Evolutionary conservation across 2,113 vertebrate species (phyloP), one percentile per base, ranked within the genome.

Genomic region (Seriola aureovittata): DNA sequence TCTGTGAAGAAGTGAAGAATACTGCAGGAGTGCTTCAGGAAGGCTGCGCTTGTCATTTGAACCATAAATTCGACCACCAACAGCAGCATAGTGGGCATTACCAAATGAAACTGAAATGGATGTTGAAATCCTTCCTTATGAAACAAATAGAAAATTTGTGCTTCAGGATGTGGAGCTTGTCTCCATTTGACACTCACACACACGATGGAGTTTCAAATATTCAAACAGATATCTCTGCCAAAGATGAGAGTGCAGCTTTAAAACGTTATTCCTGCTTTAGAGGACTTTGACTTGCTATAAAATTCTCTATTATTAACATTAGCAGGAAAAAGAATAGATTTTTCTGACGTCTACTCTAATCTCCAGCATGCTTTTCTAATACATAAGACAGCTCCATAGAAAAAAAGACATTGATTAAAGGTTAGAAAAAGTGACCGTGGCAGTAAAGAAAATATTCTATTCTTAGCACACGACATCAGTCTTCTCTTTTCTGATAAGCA

Each of bases 321-420:
- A 62, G n/a, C 1, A 34, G 19, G 48, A 42, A 34, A 59, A 64
- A 66, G n/a, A 36, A 29, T 29, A 38, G 9, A 21, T 40, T 75
- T 78, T 19, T 36, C 29, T 64, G 46, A 85, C 77, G 55, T 78
- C 69, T 78, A 12, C 23, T 68, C 6, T 23, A 32, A 75, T 34
- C 19, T n/a, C 12, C 48, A 9, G 7, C 70, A 32, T 55, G 29
- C 68, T 75, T 71, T 17, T 25, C 48, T 69, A 67, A 80, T 75
- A 50, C 29, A 36, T n/a, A 29, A 55, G 48, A 55, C 50, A 54
- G 65, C 68, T 8, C 32, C 29, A 84, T 32, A 54, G 44, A 62
- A 17, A 62, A 17, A 60, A 55, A 46, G 13, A 60, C 44, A 86
- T 13, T 69, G 57, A 88, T 50, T 58, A 40, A 65, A 66, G 70